Base-by-base conservation (phyloP, 35 echinoderm and acorn worm genomes). In the Apostichopus japonicus region DNA sequence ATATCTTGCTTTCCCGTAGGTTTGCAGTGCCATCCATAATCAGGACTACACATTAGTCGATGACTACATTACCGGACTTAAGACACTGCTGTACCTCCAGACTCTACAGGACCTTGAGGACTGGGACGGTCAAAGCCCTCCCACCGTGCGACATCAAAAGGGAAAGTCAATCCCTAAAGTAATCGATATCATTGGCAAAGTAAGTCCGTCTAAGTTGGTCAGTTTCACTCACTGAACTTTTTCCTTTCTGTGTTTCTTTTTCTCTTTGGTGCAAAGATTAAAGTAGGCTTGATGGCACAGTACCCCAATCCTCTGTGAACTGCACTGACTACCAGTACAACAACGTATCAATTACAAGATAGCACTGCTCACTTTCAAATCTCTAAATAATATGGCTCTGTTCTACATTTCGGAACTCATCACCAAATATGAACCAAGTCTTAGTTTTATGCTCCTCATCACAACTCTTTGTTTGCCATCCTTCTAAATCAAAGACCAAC, bases 1-100 rank as follows among this genome's bases (percentile, higher is more conserved):
- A 6, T 17, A 27, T 58, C 23, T 90, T 23, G 51, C 87, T 44
- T 44, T 44, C 33, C 33, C 33, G 2, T 44, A 99, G 97, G 95
- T 99, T 55, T 96, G 97, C 92, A 99, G 97, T 92, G 95, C 97
- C 6, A 79, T 99, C 19, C 97, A 99, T 84, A 99, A 99, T 93
- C 97, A 99, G 55, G 97, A 99, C 56, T 99, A 94, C 72, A 99
- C 97, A 15, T 76, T 99, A 73, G 93, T 96, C 14, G 97, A 99
- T 76, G 97, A 99, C 77, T 99, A 99, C 93, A 90, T 95, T n/a
- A 90, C 93, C 44, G 97, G 97, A 1, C 83, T 99, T 57, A 90
- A 99, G 78, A 76, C 97, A 1, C 65, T 99, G 72, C 93, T 99
- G 63, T 99, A 99, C 80, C 93, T 99, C 4, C 70, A 95, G 15